Evolutionary conservation across 2,797 vertebrate species (phyloP), one percentile per base, ranked within the genome.

Genomic region (Gambusia yucatana): DNA sequence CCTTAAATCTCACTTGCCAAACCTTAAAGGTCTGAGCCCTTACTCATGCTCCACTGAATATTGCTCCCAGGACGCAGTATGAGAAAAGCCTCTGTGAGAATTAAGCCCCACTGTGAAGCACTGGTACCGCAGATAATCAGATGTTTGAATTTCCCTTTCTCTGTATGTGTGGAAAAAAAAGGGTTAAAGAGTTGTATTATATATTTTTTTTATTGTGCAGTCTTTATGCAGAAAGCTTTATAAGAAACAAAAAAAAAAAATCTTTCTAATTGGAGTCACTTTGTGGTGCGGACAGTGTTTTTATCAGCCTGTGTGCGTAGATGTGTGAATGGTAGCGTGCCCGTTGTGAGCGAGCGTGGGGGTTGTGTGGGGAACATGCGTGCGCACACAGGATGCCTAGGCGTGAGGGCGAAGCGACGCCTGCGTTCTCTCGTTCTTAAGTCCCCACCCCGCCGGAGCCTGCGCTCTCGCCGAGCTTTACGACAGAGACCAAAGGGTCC

Each of bases 121-220:
- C 94, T 93, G 95, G 92, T 91, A 91, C 86, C 81, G 91, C 84
- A 91, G 93, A 94, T 95, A 95, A 96, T 95, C 95, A 96, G 95
- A 96, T 95, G 96, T 96, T 25, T 95, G 85, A 94, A 93, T 95
- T 95, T 95, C 90, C 94, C 95, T 95, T 84, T 52, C 48, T 52
- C 20, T 50, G 48, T 50, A 20, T 91, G 94, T 95, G 92, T 95
- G 95, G 93, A 17, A 48, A 52, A 46, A 96, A 90, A 92, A 94
- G 85, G 94, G 94, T 95, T 94, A 94, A 94, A 93, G 91, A 96
- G 95, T 95, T 94, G 95, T 96, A 96, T 95, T 94, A 95, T 96
- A 95, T 96, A 95, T 95, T 93, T 96, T 96, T 96, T 96, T 96
- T 95, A 94, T 93, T n/a, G 94, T 96, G 94, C 94, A 94, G 94